phyloP scores from a whole-genome alignment of 35 echinoderm and acorn worm species.

The Apostichopus californicus region DNA sequence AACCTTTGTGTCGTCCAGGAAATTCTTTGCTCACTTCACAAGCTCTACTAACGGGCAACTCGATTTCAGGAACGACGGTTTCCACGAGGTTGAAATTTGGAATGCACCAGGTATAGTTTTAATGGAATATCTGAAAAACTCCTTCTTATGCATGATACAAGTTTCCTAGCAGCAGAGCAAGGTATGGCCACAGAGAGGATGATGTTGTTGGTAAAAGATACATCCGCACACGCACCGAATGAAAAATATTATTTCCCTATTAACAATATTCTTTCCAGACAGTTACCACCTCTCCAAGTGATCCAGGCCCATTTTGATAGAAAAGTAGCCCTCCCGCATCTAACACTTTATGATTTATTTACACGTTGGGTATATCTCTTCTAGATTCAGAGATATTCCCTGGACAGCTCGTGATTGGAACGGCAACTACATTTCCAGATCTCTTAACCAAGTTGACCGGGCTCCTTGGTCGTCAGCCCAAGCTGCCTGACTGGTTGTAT shows the following conservation, averaged over 20 bases:
- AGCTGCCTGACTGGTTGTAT: conserved; percentile 79
- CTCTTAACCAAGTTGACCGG: conserved; percentile 58
- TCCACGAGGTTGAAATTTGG: conserved; percentile 82
- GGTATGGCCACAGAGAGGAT: too few relatives aligned
- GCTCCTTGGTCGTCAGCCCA: conserved; percentile 77
- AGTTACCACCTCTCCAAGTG: too few relatives aligned
- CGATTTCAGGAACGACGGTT: conserved; percentile 69
- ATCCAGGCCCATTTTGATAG: too few relatives aligned
- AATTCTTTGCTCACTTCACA: conserved; percentile 82
- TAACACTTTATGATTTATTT: too few relatives aligned
- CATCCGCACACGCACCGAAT: too few relatives aligned
- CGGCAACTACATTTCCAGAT: conserved; percentile 54
- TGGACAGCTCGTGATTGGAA: conserved; percentile 62
- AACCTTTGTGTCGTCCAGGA: conserved; percentile 85
- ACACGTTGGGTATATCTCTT: neutral
- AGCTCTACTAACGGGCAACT: conserved; percentile 76
- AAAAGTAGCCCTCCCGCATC: too few relatives aligned
- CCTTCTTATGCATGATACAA: too few relatives aligned
- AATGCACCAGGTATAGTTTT: conserved; percentile 30
- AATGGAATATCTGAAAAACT: too few relatives aligned
- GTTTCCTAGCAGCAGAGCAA: too few relatives aligned
- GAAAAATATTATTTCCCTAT: too few relatives aligned
- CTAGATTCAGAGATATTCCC: conserved; percentile 35
- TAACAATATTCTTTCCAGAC: too few relatives aligned
- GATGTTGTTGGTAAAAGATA: too few relatives aligned